Base-by-base conservation (phyloP, 2,888 invertebrate genomes). In the Hydriomena furcata region DNA sequence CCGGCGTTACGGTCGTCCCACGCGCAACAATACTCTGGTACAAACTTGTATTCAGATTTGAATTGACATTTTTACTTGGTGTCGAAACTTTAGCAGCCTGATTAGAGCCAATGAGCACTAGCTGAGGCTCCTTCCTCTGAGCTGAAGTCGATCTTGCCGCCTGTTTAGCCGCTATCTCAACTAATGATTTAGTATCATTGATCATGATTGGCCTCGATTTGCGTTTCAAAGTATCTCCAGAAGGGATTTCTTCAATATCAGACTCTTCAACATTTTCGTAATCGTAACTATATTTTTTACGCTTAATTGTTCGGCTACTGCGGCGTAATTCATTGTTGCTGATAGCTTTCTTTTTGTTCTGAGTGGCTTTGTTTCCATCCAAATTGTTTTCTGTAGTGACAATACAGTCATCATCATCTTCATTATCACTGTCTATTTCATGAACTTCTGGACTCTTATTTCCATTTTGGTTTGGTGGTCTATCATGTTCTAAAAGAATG, bases 51-150 rank as follows among this genome's bases (percentile, higher is more conserved):
- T 52, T 60, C 10, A 61, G 52, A 30, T 61, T 54, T 13, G 75
- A 55, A 11, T 60, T 52, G 55, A 71, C 43, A 63, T 68, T 66
- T 63, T 83, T 77, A 46, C 77, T 92, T 31, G 93, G 76, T 10
- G 92, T 93, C 11, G 93, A 93, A 48, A 93, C 92, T 47, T 93
- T 79, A 68, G 93, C 7, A 23, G 60, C 93, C 21, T 94, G 93
- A 82, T 95, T 94, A 7, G 95, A 94, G 70, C 96, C 95, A 60
- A 96, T 95, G 38, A 96, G 95, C 23, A 95, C 95, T 60, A 95
- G 85, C 5, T 94, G 94, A 0, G 94, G 94, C 76, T 96, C 93
- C 67, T 95, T 94, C 72, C 94, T 93, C 37, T 86, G 85, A 42
- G 60, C 54, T 60, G 27, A 68, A 63, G 47, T 63, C 57, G 4